Base-by-base conservation (phyloP, 1,140 invertebrate species). In the Ostrea denselamellosa region DNA sequence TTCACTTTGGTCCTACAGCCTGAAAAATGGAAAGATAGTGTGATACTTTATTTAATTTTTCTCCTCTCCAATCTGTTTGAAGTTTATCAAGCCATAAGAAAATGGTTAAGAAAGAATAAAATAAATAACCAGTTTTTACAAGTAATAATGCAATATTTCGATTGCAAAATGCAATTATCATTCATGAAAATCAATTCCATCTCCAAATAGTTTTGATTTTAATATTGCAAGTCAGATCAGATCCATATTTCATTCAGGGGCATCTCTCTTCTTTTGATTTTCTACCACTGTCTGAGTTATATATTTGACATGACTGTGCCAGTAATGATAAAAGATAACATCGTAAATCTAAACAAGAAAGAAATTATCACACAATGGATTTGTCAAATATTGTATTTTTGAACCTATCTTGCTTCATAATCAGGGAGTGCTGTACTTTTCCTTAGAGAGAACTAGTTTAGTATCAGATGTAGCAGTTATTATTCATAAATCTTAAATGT, bases 291-390 rank as follows among this genome's bases (percentile, higher is more conserved):
- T 77, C n/a, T 28, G 28, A 77, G 68, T 77, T 44, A 77, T 77
- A 77, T 28, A 77, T n/a, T 4, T 25, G 22, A 77, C 25, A 77
- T 28, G 68, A 12, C 68, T 77, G 58, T 62, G 58, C 58, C 58
- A 34, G 22, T 17, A 77, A 77, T 77, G 68, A 77, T 77, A 77
- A 77, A 77, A 77, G 68, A 77, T 77, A 25, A 25, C 68, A 77
- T 77, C 25, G 17, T 77, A 77, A 77, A 77, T 77, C 68, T 28
- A 28, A 22, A 77, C 68, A 77, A 34, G 68, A 34, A 77, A 77
- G 25, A 25, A 25, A 77, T 77, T 14, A 77, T 77, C 68, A 25
- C 28, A 77, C 25, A 8, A 62, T 17, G 7, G 17, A 68, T 68
- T 68, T 68, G 65, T n/a, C 19, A 68, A 68, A 68, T 14, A 77